Conservation (phyloP, 2,113 vertebrate genomes). For the Pan troglodytes region DNA sequence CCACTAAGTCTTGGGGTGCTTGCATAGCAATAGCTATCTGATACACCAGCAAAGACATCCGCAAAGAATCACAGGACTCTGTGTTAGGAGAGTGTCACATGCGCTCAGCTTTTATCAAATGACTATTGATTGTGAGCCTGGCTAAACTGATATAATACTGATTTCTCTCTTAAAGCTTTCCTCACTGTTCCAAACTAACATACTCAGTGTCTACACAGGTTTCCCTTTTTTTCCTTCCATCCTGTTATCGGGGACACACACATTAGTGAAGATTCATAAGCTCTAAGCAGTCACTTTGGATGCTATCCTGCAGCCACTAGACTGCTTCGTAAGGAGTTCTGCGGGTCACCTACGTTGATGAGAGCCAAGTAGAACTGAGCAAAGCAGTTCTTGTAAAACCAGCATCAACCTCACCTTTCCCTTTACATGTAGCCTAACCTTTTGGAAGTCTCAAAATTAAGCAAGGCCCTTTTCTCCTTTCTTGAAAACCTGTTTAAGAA, state of each 20-base stretch:
- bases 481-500: not conserved
- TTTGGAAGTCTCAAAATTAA: not conserved
- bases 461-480: not conserved
- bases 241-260: not conserved
- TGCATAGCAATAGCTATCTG: not conserved
- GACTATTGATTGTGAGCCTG: not conserved
- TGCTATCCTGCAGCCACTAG: accelerated
- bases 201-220: not conserved
- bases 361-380: not conserved
- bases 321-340: too few species aligned
- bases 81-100: not conserved
- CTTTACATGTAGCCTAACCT: not conserved
- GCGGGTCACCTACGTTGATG: accelerated
- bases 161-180: not conserved
- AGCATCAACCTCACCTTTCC: not conserved
- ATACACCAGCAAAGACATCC: not conserved
- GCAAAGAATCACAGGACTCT: too few species aligned
- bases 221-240: not conserved
- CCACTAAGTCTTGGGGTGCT: not conserved
- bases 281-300: not conserved
- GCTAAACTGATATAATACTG: not conserved
- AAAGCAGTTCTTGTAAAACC: not conserved
- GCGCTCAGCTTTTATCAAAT: not conserved
- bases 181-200: not conserved
- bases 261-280: not conserved